phyloP scores from a whole-genome alignment of 2,113 vertebrate genomes.

The Pogona vitticeps region DNA sequence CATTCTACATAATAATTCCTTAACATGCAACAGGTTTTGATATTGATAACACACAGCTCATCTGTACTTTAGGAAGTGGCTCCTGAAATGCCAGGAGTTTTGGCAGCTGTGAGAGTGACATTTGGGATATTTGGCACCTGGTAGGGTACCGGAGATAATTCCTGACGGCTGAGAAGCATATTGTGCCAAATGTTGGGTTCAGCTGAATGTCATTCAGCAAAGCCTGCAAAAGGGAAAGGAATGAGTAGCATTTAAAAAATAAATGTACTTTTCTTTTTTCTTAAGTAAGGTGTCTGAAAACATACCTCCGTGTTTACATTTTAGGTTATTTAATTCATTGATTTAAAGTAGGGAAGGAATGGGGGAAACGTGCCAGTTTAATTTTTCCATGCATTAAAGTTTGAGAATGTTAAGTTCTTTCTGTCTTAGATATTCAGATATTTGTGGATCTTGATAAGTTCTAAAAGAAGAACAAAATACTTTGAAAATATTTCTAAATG shows the following conservation, averaged over 20 bases:
- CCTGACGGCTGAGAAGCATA: neutral
- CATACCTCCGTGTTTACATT: neutral
- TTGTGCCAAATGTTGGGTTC: neutral
- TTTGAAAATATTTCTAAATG: no score
- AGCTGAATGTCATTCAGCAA: neutral
- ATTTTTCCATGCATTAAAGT: no score
- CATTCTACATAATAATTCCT: neutral
- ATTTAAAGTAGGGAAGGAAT: no score
- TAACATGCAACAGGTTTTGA: neutral
- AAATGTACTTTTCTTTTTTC: neutral
- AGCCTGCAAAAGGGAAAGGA: neutral
- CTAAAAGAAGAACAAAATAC: no score
- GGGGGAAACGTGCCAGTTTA: no score
- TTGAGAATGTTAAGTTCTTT: no score
- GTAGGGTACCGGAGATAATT: neutral
- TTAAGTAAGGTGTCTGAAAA: neutral
- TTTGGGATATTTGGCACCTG: conserved; percentile 10
- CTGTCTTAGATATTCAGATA: no score
- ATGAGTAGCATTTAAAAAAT: neutral
- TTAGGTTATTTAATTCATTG: no score
- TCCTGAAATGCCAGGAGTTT: neutral
- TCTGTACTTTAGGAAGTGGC: neutral
- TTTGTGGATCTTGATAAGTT: no score
- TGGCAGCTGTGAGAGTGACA: neutral
- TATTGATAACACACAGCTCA: neutral